phyloP scores from a whole-genome alignment of 2,888 invertebrate genomes.

The Sphaerophoria taeniata region DNA sequence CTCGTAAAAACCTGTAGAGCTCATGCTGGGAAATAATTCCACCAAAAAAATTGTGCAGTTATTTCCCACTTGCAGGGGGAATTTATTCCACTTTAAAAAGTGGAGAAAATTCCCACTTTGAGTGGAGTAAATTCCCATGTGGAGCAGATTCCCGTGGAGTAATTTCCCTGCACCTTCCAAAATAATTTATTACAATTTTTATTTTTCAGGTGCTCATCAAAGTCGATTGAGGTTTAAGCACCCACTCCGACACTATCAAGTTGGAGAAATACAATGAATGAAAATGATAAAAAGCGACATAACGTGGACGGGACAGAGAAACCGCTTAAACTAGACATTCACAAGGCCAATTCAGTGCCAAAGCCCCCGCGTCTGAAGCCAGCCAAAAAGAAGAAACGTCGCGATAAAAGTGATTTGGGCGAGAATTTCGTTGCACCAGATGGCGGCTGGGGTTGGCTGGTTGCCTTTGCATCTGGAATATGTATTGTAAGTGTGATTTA shows the following conservation, averaged over 20 bases:
- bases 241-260: constrained; percentile 9
- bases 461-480: constrained; percentile 88
- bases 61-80: too few species aligned
- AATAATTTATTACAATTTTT: too few species aligned
- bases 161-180: too few species aligned
- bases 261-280: constrained; percentile 39
- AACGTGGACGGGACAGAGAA: constrained; percentile 48
- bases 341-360: constrained; percentile 59
- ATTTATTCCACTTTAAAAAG: too few species aligned
- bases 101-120: too few species aligned
- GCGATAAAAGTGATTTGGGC: constrained; percentile 81
- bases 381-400: constrained; percentile 78
- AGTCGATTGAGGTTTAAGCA: constrained; percentile 21
- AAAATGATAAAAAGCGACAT: constrained; percentile 38
- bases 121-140: too few species aligned
- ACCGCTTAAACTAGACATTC: constrained; percentile 62
- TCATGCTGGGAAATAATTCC: too few species aligned
- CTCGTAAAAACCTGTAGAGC: too few species aligned
- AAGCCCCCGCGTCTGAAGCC: constrained; percentile 27
- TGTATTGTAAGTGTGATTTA: constrained; percentile 86
- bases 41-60: too few species aligned
- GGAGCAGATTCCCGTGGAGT: too few species aligned
- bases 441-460: constrained; percentile 90
- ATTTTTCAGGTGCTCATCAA: constrained; percentile 21
- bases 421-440: constrained; percentile 88